phyloP scores from a whole-genome alignment of 1,140 invertebrate genomes.

The Teleopsis dalmanni region DNA sequence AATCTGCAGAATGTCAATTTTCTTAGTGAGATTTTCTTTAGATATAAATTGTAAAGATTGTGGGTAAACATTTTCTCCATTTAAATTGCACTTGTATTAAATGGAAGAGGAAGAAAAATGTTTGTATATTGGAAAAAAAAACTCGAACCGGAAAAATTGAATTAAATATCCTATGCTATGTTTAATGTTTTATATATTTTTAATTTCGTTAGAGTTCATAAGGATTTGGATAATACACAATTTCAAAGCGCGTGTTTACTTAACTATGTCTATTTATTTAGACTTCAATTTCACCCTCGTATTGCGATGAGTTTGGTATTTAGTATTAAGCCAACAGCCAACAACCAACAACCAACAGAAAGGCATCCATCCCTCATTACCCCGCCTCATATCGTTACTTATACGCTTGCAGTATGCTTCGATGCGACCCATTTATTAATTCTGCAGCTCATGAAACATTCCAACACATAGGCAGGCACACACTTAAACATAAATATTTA shows the following conservation, averaged over 20 bases:
- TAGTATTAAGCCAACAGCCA: background rate
- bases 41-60: too few relatives aligned
- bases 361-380: background rate
- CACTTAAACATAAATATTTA: conserved; percentile 1
- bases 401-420: background rate
- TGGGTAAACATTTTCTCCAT: too few relatives aligned
- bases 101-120: too few relatives aligned
- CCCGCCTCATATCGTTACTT: background rate
- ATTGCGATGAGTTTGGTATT: background rate
- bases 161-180: too few relatives aligned
- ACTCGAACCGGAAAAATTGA: too few relatives aligned
- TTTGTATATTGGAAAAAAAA: too few relatives aligned
- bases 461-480: background rate
- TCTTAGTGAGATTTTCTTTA: too few relatives aligned
- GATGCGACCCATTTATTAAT: conserved; percentile 8
- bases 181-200: too few relatives aligned
- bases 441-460: background rate
- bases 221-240: too few relatives aligned
- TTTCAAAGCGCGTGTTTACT: conserved; percentile 11
- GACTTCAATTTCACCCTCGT: conserved; percentile 12
- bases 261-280: conserved; percentile 11
- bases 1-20: too few relatives aligned
- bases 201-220: too few relatives aligned
- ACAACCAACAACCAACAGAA: background rate
- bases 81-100: too few relatives aligned